These are phyloP conservation scores for Patella caerulea DNA, from an alignment of 2,888 invertebrate species.

Conservation along the genomic window DNA sequence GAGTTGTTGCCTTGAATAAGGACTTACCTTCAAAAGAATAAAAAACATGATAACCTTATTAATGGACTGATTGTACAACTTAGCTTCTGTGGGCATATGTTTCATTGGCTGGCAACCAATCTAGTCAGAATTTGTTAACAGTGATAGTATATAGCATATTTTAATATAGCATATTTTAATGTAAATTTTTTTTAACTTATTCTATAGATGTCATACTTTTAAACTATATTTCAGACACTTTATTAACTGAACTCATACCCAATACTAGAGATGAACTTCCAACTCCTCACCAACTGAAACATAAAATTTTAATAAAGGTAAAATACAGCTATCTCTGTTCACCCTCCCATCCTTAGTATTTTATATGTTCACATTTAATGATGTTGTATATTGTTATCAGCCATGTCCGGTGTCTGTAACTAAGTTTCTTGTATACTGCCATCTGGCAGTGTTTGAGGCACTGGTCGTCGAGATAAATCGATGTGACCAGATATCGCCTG, in stretches of 20 bases:
- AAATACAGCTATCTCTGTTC: neutral
- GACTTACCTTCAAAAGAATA: no score
- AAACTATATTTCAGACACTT: slow-evolving; percentile 76
- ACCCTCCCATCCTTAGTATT: neutral
- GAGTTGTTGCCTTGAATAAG: no score
- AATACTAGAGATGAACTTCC: slow-evolving; percentile 85
- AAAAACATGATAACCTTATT: no score
- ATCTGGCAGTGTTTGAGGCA: neutral
- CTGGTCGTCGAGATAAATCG: neutral
- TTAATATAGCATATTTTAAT: slow-evolving; percentile 26
- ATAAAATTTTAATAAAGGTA: slow-evolving; percentile 74
- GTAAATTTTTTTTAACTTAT: slow-evolving; percentile 21
- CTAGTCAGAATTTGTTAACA: no score
- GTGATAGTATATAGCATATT: slow-evolving; percentile 10
- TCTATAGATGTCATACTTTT: no score
- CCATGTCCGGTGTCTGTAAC: slow-evolving; percentile 19
- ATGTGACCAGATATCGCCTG: neutral
- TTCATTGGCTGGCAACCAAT: no score
- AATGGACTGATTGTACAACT: no score
- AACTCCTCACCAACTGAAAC: slow-evolving; percentile 84
- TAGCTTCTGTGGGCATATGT: no score
- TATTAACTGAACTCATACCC: slow-evolving; percentile 84
- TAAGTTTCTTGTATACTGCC: neutral
- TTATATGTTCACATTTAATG: neutral
- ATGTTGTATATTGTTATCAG: neutral